These are phyloP conservation scores for Lithobates sylvaticus DNA, from an alignment of 2,797 vertebrate species.

Conservation along the genomic window DNA sequence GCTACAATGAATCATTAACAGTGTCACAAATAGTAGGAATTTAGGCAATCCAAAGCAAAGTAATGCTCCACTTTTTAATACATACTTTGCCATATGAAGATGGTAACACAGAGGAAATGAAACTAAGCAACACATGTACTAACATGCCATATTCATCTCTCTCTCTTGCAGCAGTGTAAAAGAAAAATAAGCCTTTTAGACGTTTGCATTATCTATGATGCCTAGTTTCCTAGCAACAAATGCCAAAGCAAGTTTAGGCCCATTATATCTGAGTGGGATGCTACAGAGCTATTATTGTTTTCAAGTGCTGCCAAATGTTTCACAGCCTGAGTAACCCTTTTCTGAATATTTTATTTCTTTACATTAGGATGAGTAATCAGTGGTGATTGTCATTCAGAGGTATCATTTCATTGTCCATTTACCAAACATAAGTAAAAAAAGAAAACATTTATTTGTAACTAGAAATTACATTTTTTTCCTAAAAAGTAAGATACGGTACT, in stretches of 20 bases:
- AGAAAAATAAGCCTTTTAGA: constrained; percentile 48
- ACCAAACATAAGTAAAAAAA: constrained; percentile 40
- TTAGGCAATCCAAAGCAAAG: constrained; percentile 4
- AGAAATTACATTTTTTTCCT: background rate
- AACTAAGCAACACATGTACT: constrained; percentile 17
- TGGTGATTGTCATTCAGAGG: background rate
- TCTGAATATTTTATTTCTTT: constrained; percentile 8
- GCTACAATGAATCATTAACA: background rate
- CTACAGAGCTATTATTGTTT: constrained; percentile 60
- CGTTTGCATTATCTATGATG: constrained; percentile 54
- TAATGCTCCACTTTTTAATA: background rate
- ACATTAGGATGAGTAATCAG: constrained; percentile 15
- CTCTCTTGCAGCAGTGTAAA: constrained; percentile 37
- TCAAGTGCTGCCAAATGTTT: constrained; percentile 61
- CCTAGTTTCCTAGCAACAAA: constrained; percentile 72
- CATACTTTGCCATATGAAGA: background rate
- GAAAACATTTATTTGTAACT: background rate
- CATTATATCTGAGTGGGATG: constrained; percentile 63
- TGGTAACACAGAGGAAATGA: constrained; percentile 11
- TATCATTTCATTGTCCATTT: constrained; percentile 22
- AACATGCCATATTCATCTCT: constrained; percentile 13
- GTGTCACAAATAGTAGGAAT: background rate
- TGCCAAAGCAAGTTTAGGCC: constrained; percentile 62
- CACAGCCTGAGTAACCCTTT: constrained; percentile 55
- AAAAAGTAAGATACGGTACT: background rate